Evolutionary conservation across 2,797 vertebrate genomes (phyloP), one percentile per base, ranked within the genome.

Genomic region (Picus viridis): DNA sequence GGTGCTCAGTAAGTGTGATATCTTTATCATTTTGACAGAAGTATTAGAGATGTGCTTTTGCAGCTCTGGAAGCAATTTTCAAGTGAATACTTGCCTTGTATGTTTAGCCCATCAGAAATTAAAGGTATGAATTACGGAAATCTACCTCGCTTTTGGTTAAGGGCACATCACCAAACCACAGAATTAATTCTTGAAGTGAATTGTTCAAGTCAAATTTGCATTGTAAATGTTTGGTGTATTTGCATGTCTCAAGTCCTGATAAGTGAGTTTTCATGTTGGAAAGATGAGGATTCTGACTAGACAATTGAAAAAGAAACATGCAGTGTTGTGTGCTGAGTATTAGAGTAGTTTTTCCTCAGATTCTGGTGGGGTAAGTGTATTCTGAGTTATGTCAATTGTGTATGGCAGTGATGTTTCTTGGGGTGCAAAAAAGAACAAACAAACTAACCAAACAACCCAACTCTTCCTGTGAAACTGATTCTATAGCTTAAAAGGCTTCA

Each of bases 31-130:
- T 90, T 88, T 94, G 89, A 89, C 72, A 88, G 74, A 90, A 93
- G 79, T 53, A 61, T 14, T 77, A 2, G 86, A 36, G 80, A 61
- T 90, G 94, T 93, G 88, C 68, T 90, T 74, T 83, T 92, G 11
- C 77, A 91, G 76, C 63, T 80, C 56, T 90, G 86, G 93, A 94
- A 91, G 73, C 62, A 95, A 73, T 96, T 95, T 89, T 83, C 16
- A 4, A 87, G 34, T 79, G 71, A 73, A 65, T 36, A 49, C 63
- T 72, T 96, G 12, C 81, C 61, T 79, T 69, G 23, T 61, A 39
- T 74, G 4, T 63, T 12, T 49, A 82, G 59, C 76, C 57, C 75
- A 79, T 53, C 85, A 85, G 34, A 83, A 53, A 71, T 23, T 29
- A 82, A 83, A 83, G 47, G 75, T 58, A 26, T 56, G 27, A 65